Base-by-base conservation (phyloP, 2,888 invertebrate genomes). In the Serrognathus titanus region DNA sequence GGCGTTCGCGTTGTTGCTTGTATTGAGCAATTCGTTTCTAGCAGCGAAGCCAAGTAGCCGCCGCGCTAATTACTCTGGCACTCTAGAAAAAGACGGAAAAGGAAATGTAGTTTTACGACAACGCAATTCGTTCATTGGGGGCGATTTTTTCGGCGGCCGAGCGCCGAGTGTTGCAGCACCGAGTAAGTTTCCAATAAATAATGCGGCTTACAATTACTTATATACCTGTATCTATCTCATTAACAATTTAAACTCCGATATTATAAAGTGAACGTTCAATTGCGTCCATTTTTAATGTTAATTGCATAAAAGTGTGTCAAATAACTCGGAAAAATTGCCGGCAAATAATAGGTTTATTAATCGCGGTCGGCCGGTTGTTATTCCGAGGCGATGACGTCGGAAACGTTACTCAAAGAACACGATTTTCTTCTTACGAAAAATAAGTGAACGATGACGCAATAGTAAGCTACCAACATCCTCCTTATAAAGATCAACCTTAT, bases 291-390 rank as follows among this genome's bases (percentile, higher is more conserved):
- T 54, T 54, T 54, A 35, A 16, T 40, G 53, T 41, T 40, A 45
- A 52, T 40, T 35, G 3, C 49, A 54, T 48, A 54, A 49, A 54
- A 54, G 48, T 54, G 36, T 54, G 54, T 49, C 54, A 54, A 54
- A 53, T 53, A 48, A 38, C 8, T 48, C 48, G 10, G 39, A 53
- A 48, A 31, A 31, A 39, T 40, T 11, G 11, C 16, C 16, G 10
- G 39, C 43, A 16, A 45, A 16, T 37, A 46, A 10, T 20, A 11
- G 12, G 16, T 11, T 35, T 7, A 52, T 45, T 48, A 48, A 46
- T 52, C 36, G 12, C 52, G 36, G 24, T 36, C 43, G 12, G 43
- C 12, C 43, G 16, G 16, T 16, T 16, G 16, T 16, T 16, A 16
- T 16, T 16, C 16, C 16, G 43, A 9, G 16, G n/a, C 43, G 43